A percentile compares a stretch with the other conserved stretches of the same genome.
phyloP scores from a whole-genome alignment of 2,888 invertebrate species.

The Amiota mariae region DNA sequence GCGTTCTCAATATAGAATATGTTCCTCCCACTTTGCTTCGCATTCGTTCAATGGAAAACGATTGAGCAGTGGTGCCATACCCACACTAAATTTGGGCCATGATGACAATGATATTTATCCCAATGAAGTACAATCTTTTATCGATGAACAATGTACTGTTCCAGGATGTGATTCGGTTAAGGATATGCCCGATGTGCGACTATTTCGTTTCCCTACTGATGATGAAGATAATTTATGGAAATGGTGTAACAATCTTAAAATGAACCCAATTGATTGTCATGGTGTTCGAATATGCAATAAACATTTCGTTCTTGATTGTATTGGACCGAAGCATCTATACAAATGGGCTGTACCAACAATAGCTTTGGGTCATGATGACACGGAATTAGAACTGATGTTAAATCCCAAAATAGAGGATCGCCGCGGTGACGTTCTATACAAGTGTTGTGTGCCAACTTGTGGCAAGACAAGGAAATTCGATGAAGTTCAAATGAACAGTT shows the following conservation, averaged over 20 bases:
- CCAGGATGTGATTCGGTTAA: slow-evolving; percentile 59
- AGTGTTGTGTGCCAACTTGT: slow-evolving; percentile 66
- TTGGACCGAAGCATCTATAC: slow-evolving; percentile 63
- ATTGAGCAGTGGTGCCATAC: slow-evolving; percentile 66
- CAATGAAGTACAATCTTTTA: slow-evolving; percentile 64
- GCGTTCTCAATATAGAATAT: slow-evolving; percentile 62
- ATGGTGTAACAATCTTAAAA: slow-evolving; percentile 69
- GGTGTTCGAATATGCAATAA: slow-evolving; percentile 68
- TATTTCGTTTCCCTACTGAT: slow-evolving; percentile 65
- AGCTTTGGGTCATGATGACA: slow-evolving; percentile 62
- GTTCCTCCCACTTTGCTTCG: slow-evolving; percentile 65
- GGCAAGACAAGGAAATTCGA: slow-evolving; percentile 68
- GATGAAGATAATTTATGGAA: slow-evolving; percentile 68
- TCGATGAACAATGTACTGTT: slow-evolving; percentile 61
- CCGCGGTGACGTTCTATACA: slow-evolving; percentile 59
- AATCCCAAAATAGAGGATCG: slow-evolving; percentile 66
- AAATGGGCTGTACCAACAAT: slow-evolving; percentile 67
- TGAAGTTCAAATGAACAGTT: slow-evolving; percentile 69
- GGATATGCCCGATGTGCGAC: slow-evolving; percentile 61
- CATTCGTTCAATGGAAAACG: slow-evolving; percentile 67
- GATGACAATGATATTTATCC: slow-evolving; percentile 62
- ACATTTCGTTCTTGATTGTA: slow-evolving; percentile 65
- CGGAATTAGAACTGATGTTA: slow-evolving; percentile 56
- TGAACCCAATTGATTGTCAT: slow-evolving; percentile 64
- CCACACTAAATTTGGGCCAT: slow-evolving; percentile 64